Conservation (phyloP, 2,888 invertebrate genomes). For the Philereme transversata region DNA sequence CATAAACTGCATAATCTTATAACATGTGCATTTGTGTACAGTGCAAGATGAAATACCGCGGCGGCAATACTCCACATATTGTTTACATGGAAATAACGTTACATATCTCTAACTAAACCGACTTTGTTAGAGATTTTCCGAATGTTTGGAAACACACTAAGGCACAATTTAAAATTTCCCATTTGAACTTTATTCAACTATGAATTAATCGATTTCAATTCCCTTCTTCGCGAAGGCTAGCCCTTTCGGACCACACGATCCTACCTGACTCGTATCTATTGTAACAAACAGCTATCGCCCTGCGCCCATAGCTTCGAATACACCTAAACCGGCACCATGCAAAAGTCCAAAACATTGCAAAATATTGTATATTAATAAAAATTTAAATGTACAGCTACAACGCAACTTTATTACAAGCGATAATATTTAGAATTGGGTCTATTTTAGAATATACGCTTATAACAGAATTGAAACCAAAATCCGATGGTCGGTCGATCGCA, state of each 20-base stretch:
- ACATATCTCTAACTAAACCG: slow-evolving; percentile 43
- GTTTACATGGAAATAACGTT: slow-evolving; percentile 43
- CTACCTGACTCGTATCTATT: not conserved
- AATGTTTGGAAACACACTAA: slow-evolving; percentile 72
- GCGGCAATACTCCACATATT: slow-evolving; percentile 49
- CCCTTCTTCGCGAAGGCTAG: slow-evolving; percentile 44
- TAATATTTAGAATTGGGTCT: slow-evolving; percentile 47
- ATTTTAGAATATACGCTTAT: slow-evolving; percentile 40
- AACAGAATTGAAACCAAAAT: not conserved
- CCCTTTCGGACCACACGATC: slow-evolving; percentile 1
- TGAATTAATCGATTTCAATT: slow-evolving; percentile 74
- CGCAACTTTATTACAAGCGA: slow-evolving; percentile 40
- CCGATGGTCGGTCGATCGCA: slow-evolving; percentile 13
- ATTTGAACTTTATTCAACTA: slow-evolving; percentile 79
- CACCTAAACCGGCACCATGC: slow-evolving; percentile 42
- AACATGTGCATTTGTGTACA: slow-evolving; percentile 63
- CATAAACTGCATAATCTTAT: slow-evolving; percentile 28
- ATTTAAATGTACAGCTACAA: slow-evolving; percentile 44
- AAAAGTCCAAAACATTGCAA: slow-evolving; percentile 48
- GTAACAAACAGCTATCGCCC: too few relatives aligned
- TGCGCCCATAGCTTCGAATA: slow-evolving; percentile 1
- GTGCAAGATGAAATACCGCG: slow-evolving; percentile 58
- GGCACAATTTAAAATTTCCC: slow-evolving; percentile 80
- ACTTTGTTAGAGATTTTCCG: slow-evolving; percentile 50
- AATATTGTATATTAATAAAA: slow-evolving; percentile 43